These are phyloP conservation scores for Solea solea DNA, from an alignment of 2,113 vertebrate species.

Conservation along the genomic window DNA sequence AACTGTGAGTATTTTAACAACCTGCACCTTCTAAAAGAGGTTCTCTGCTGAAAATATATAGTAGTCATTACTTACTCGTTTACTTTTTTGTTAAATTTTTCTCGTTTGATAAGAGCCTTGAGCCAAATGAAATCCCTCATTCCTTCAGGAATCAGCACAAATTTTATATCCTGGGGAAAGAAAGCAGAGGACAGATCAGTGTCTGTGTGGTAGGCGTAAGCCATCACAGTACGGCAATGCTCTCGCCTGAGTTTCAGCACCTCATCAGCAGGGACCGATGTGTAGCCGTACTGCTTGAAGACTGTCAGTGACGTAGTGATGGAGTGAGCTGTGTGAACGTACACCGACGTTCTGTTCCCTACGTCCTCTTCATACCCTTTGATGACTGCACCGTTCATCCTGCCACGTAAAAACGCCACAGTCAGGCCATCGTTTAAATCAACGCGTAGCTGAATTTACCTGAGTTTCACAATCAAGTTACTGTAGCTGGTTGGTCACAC, in stretches of 20 bases:
- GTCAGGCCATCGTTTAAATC: too few relatives aligned
- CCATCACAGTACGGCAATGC: not conserved
- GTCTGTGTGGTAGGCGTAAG: not conserved
- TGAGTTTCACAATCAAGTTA: too few relatives aligned
- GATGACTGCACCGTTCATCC: conserved; percentile 86
- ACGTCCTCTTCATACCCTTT: conserved; percentile 88
- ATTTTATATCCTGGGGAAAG: conserved; percentile 76
- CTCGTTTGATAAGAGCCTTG: conserved; percentile 59
- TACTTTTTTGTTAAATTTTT: conserved; percentile 16
- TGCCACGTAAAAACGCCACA: conserved; percentile 63
- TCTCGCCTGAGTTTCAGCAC: conserved; percentile 63
- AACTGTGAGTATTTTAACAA: not conserved
- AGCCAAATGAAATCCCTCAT: conserved; percentile 78
- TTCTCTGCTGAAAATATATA: too few relatives aligned
- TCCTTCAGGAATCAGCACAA: conserved; percentile 79
- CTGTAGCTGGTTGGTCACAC: too few relatives aligned
- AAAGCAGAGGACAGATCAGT: not conserved
- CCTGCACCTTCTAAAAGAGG: too few relatives aligned
- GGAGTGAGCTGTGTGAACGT: conserved; percentile 87
- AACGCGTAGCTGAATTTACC: too few relatives aligned
- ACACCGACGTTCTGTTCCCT: conserved; percentile 89
- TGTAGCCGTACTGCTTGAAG: conserved; percentile 75
- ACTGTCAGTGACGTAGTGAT: conserved; percentile 59
- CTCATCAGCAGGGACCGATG: conserved; percentile 75
- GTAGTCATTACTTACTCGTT: conserved; percentile 48